Evolutionary conservation across 2,888 invertebrate genomes (phyloP).

Genomic region (Sarcophaga carnaria): DNA sequence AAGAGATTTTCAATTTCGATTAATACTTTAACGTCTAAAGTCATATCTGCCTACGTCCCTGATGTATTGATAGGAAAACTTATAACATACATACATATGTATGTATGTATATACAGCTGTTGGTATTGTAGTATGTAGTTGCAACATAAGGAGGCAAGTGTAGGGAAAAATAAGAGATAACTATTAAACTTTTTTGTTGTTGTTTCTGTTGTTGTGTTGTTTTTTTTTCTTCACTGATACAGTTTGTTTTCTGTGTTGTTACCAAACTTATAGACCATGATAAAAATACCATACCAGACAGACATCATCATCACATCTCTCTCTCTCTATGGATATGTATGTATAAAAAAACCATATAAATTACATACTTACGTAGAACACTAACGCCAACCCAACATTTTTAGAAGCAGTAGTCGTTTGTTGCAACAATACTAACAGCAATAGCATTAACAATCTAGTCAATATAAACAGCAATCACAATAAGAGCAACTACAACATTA

Average conservation of each 20-base stretch:
- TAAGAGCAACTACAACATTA: conserved; percentile 55
- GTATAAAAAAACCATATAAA: conserved; percentile 56
- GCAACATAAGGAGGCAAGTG: conserved; percentile 61
- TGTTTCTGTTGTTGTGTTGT: neutral
- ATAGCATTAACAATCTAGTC: conserved; percentile 32
- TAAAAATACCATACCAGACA: neutral
- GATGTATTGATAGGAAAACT: conserved; percentile 58
- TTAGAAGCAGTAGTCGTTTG: conserved; percentile 38
- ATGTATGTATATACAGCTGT: neutral
- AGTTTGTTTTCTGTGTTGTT: conserved; percentile 33
- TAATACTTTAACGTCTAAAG: neutral
- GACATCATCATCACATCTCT: conserved; percentile 30
- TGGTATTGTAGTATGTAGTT: neutral
- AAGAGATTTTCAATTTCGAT: neutral
- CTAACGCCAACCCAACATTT: conserved; percentile 50
- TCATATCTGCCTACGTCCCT: conserved; percentile 56
- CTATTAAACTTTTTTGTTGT: conserved; percentile 26
- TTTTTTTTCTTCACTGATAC: neutral
- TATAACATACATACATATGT: neutral
- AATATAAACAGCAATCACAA: conserved; percentile 12
- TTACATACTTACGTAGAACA: conserved; percentile 23
- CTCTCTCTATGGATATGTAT: too few species aligned
- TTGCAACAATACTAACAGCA: conserved; percentile 29
- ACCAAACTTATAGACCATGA: conserved; percentile 62
- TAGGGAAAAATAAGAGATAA: conserved; percentile 59